Conservation (phyloP, 2,113 vertebrate species). For the Tricholaema leucomelas region DNA sequence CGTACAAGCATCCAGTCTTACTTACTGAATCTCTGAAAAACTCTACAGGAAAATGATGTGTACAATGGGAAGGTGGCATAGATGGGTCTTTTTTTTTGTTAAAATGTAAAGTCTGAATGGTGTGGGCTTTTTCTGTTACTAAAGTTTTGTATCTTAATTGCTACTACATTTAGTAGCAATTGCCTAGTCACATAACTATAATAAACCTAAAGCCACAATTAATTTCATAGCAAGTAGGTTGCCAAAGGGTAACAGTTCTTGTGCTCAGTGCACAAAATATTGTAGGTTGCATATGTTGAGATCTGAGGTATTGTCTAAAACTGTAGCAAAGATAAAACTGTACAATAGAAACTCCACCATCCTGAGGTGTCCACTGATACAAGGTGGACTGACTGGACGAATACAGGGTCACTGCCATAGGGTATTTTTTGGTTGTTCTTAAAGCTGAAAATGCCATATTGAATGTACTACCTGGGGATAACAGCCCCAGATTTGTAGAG, state of each 20-base stretch:
- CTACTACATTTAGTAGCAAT: background rate
- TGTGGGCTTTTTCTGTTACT: background rate
- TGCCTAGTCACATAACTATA: background rate
- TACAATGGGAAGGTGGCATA: background rate
- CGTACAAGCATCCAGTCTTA: background rate
- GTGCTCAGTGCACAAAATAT: background rate
- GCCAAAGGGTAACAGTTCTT: background rate
- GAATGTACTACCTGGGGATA: background rate
- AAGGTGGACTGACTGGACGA: background rate
- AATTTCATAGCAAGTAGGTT: background rate
- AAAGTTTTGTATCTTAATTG: background rate
- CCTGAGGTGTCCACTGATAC: accelerated
- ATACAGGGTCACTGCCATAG: accelerated
- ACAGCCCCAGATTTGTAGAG: background rate
- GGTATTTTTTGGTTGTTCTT: background rate
- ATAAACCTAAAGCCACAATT: background rate
- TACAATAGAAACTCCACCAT: background rate
- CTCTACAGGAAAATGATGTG: background rate
- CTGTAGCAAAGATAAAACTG: background rate
- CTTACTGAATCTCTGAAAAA: background rate
- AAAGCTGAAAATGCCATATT: background rate
- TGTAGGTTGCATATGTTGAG: background rate
- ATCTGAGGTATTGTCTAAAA: background rate
- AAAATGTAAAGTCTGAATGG: background rate
- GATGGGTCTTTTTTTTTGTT: background rate